Conservation (phyloP, 2,113 vertebrate genomes). For the Miniopterus natalensis region DNA sequence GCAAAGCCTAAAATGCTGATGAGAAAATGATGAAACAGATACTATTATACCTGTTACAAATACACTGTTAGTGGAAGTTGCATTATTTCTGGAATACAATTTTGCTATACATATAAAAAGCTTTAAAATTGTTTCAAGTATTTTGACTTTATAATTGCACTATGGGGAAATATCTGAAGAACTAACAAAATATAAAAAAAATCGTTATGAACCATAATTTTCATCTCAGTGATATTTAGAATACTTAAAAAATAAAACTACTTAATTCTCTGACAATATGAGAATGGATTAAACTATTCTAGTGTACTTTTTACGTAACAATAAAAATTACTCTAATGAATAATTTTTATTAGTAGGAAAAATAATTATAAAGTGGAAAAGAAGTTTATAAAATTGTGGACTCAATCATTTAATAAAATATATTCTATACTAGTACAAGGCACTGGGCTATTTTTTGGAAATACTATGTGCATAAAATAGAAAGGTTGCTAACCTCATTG, state of each 20-base stretch:
- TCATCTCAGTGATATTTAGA: background rate
- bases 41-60: background rate
- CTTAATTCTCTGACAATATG: background rate
- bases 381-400: background rate
- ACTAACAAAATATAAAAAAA: background rate
- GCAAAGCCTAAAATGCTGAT: background rate
- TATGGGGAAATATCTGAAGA: background rate
- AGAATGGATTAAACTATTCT: background rate
- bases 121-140: conserved; percentile 25
- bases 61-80: background rate
- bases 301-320: background rate
- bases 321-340: conserved; percentile 3
- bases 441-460: background rate
- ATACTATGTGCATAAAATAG: background rate
- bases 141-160: conserved; percentile 29
- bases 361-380: conserved; percentile 49
- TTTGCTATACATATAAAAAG: conserved; percentile 2
- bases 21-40: background rate
- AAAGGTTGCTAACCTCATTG: background rate
- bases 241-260: background rate
- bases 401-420: background rate
- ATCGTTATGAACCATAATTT: conserved; percentile 13
- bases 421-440: background rate
- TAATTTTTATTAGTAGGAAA: background rate
- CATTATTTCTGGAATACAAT: conserved; percentile 15